Conservation (phyloP, 1,140 invertebrate genomes). For the Lamellibrachia luymesi region DNA sequence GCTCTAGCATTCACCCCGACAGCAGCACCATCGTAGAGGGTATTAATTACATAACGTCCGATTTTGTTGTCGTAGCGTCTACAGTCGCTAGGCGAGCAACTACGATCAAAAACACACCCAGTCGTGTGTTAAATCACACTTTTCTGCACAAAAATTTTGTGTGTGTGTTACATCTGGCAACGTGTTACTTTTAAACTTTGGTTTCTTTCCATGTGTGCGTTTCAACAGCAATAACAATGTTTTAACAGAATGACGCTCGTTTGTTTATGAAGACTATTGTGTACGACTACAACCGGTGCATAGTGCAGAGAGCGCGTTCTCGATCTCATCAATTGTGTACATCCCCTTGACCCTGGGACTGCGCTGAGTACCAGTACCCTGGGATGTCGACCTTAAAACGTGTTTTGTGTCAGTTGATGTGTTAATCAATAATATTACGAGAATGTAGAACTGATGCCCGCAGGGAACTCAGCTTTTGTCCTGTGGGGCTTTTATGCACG, state of each 20-base stretch:
- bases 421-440: no score
- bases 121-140: background rate
- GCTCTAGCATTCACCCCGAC: no score
- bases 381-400: no score
- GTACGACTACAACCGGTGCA: background rate
- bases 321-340: background rate
- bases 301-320: background rate
- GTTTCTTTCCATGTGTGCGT: background rate
- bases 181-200: background rate
- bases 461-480: no score
- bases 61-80: background rate
- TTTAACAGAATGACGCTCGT: background rate
- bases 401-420: no score
- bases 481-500: no score
- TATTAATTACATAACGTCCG: background rate
- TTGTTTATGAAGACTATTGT: background rate
- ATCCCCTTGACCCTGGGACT: no score
- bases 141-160: background rate
- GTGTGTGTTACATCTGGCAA: background rate
- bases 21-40: no score
- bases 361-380: no score
- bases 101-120: background rate
- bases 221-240: background rate
- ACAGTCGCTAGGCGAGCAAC: background rate
- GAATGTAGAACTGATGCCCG: no score